A percentile compares a stretch with the other conserved stretches of the same genome.
Evolutionary conservation across 2,113 vertebrate species (phyloP).

Genomic region (Pseudolaguvia tuberculata): DNA sequence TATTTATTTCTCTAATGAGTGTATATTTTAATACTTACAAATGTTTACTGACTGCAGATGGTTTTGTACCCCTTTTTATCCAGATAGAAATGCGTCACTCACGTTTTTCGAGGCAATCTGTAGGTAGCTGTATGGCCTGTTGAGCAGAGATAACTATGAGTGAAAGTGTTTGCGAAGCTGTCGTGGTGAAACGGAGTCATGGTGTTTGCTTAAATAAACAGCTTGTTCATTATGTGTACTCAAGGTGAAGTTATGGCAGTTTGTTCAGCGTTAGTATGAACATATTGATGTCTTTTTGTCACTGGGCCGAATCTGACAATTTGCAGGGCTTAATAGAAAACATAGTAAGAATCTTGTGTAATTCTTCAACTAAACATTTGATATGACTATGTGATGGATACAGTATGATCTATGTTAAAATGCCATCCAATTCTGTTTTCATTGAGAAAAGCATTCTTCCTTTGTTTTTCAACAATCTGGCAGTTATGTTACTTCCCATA

Average conservation of each 20-base stretch:
- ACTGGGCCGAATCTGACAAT: not conserved
- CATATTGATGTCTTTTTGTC: not conserved
- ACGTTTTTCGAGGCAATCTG: constrained; percentile 17
- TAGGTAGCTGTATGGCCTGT: constrained; percentile 5
- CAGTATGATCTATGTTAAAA: not conserved
- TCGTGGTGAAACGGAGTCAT: constrained; percentile 16
- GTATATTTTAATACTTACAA: not conserved
- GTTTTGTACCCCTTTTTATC: not conserved
- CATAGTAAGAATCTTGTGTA: not conserved
- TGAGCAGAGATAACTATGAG: constrained; percentile 3
- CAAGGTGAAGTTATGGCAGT: not conserved
- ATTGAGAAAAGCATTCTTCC: not conserved
- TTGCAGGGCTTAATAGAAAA: not conserved
- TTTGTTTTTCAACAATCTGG: constrained; percentile 12
- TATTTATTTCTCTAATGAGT: not conserved
- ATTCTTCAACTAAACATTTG: not conserved
- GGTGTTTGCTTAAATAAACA: constrained; percentile 26
- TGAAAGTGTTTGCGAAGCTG: not conserved
- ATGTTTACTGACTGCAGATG: no score
- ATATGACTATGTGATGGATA: not conserved
- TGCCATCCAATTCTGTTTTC: not conserved
- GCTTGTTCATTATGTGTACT: constrained; percentile 8
- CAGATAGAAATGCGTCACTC: not conserved
- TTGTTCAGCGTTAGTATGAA: constrained; percentile 19
- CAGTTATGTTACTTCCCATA: not conserved